A percentile compares a stretch with the other conserved stretches of the same genome.
Conservation (phyloP, 2,888 invertebrate genomes). For the Andrena hattorfiana region DNA sequence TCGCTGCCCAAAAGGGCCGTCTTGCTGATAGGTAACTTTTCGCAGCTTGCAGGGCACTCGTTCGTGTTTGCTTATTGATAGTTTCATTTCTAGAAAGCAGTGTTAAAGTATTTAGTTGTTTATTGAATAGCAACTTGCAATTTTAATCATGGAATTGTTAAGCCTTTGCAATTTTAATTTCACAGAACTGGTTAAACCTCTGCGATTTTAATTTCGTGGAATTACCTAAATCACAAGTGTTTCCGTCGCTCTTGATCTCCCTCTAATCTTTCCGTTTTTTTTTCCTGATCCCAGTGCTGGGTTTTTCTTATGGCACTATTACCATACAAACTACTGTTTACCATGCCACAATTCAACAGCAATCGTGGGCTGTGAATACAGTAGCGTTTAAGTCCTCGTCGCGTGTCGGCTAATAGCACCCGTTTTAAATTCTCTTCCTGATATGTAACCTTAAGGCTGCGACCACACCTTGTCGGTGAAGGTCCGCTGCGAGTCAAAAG, state of each 20-base stretch:
- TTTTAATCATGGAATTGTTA: neutral
- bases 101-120: no score
- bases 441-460: conserved; percentile 53
- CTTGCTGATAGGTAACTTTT: no score
- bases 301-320: neutral
- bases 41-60: no score
- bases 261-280: neutral
- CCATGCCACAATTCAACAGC: neutral
- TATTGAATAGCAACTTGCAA: no score
- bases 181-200: no score
- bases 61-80: no score
- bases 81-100: no score
- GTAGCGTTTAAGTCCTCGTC: conserved; percentile 22
- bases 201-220: neutral
- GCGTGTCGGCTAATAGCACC: conserved; percentile 33
- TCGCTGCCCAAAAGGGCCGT: no score
- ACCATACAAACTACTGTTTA: neutral
- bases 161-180: neutral
- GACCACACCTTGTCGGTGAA: conserved; percentile 55
- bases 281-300: neutral
- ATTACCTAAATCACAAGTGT: no score
- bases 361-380: conserved; percentile 1
- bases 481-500: conserved; percentile 30
- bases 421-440: conserved; percentile 27
- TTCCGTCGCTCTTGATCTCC: neutral